Base-by-base conservation (phyloP, 2,888 invertebrate genomes). In the Melieria picta region DNA sequence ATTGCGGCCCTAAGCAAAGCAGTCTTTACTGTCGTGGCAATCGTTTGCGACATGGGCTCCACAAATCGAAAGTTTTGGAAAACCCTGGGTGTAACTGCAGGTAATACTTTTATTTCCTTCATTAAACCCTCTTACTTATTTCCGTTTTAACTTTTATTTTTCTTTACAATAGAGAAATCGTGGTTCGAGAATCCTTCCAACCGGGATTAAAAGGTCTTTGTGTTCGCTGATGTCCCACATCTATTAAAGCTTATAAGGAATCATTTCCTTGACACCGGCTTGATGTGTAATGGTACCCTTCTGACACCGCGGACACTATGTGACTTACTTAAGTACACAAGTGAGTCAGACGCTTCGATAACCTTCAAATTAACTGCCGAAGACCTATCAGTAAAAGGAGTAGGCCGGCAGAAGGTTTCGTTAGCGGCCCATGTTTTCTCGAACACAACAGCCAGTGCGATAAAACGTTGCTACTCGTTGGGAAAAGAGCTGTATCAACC, bases 141-240 rank as follows among this genome's bases (percentile, higher is more conserved):
- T 52, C 13, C 5, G 52, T 52, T 6, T 52, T 52, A 30, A 30
- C 30, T 30, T 30, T 30, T 30, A 30, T 30, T 30, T 30, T 30
- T 30, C 30, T 30, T 30, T 30, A 30, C 30, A 30, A 30, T 30
- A 73, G 68, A 48, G 42, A 63, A 74, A 47, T 64, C 75, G 3
- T 79, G 72, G 74, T 74, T 79, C 16, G 7, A n/a, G 45, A 30
- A 60, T 45, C 43, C 60, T 5, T 11, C 9, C 3, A 60, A 7
- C 30, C 16, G 48, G 1, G 2, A 9, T 10, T 63, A 70, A 47
- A 69, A 72, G 69, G 55, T 77, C 13, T 74, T 71, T 55, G 30
- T 62, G 3, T 72, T 73, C 55, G 72, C 73, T 1, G 69, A 74
- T 50, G 60, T 45, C 11, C 60, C 43, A 16, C 60, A 60, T 43